A percentile compares a stretch with the other conserved stretches of the same genome.
phyloP scores from a whole-genome alignment of 1,140 invertebrate genomes.

The Heliconius nattereri region DNA sequence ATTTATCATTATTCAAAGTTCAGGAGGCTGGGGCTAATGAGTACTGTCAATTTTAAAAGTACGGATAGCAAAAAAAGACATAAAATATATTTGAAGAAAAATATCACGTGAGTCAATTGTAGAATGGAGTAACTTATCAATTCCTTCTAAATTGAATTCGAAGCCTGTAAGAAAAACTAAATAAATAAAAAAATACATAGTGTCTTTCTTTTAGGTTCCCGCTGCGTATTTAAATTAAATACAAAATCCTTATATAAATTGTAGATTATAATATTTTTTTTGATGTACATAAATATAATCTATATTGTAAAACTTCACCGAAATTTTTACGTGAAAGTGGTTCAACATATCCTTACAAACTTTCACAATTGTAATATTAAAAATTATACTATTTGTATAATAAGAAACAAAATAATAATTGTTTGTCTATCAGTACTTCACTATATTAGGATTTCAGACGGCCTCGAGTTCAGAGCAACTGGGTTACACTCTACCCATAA shows the following conservation, averaged over 20 bases:
- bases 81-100: neutral
- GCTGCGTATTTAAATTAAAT: too few relatives aligned
- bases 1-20: conserved; percentile 31
- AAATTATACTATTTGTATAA: too few relatives aligned
- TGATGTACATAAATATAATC: too few relatives aligned
- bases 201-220: too few relatives aligned
- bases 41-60: conserved; percentile 21
- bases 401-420: neutral
- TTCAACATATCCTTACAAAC: too few relatives aligned
- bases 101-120: neutral
- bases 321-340: too few relatives aligned
- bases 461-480: conserved; percentile 35
- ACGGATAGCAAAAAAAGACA: conserved; percentile 10
- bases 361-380: too few relatives aligned
- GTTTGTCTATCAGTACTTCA: conserved; percentile 23
- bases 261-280: too few relatives aligned
- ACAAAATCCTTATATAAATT: too few relatives aligned
- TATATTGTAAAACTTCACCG: too few relatives aligned
- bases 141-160: neutral
- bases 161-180: neutral
- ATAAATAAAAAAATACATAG: too few relatives aligned
- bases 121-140: neutral
- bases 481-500: conserved; percentile 35
- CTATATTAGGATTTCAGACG: neutral
- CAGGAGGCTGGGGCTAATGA: conserved; percentile 20